Evolutionary conservation across 37 sponge, comb jelly and placozoan genomes (phyloP).

Genomic region (Halichondria panicea): DNA sequence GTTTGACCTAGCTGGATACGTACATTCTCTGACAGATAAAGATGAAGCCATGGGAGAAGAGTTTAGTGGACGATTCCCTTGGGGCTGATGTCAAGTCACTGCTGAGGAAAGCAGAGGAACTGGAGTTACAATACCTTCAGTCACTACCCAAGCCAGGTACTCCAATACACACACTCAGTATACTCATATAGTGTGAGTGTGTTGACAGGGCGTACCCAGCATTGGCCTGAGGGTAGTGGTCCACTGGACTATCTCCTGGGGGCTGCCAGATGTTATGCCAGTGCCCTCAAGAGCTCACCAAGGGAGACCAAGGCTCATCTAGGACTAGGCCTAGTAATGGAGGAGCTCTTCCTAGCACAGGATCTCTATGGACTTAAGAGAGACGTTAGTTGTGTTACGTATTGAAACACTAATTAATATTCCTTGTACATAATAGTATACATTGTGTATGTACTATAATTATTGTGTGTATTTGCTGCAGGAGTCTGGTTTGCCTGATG

Average conservation of each 20-base stretch:
- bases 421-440: neutral
- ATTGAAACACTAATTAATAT: too few species aligned
- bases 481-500: conserved; percentile 37
- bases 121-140: conserved; percentile 50
- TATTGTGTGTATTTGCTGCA: conserved; percentile 1
- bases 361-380: conserved; percentile 79
- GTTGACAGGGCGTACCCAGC: conserved; percentile 18
- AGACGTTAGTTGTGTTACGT: conserved; percentile 24
- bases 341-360: conserved; percentile 82
- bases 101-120: conserved; percentile 53
- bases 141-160: conserved; percentile 52
- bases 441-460: neutral
- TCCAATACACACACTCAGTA: neutral
- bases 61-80: conserved; percentile 28
- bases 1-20: neutral
- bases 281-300: conserved; percentile 72
- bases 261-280: conserved; percentile 67
- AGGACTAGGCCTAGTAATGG: conserved; percentile 80
- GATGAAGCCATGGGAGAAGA: conserved; percentile 57
- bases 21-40: conserved; percentile 41
- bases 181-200: neutral
- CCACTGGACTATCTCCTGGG: conserved; percentile 36
- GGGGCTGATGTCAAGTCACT: conserved; percentile 42
- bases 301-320: conserved; percentile 60
- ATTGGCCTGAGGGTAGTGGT: neutral